Evolutionary conservation across 2,888 invertebrate species (phyloP).

Genomic region (Lottia scabra): DNA sequence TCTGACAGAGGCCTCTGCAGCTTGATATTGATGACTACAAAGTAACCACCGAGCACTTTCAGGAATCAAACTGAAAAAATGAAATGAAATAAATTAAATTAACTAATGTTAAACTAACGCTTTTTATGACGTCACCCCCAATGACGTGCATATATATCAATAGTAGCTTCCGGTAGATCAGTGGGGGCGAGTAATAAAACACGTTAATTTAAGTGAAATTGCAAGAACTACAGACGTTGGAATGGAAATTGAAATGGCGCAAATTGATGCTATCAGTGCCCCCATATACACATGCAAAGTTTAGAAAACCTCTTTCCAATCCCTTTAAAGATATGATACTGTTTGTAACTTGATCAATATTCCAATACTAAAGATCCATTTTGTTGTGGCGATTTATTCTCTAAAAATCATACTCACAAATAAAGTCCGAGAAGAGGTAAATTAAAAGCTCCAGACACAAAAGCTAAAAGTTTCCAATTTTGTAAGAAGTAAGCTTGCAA

Average conservation of each 20-base stretch:
- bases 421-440: conserved; percentile 46
- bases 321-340: no score
- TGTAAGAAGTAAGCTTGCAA: conserved; percentile 42
- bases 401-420: conserved; percentile 38
- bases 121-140: no score
- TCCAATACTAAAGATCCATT: neutral
- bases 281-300: no score
- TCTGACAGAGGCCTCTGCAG: conserved; percentile 46
- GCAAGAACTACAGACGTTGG: no score
- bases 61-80: conserved; percentile 43
- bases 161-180: no score
- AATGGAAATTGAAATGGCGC: no score
- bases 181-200: no score
- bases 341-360: neutral
- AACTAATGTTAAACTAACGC: no score
- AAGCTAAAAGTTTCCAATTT: conserved; percentile 52
- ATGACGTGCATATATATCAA: no score
- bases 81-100: neutral
- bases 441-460: conserved; percentile 36
- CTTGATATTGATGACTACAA: conserved; percentile 49
- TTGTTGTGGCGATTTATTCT: neutral
- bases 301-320: no score
- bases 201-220: no score
- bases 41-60: conserved; percentile 59
- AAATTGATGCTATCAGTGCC: no score